Base-by-base conservation (phyloP, 2,113 vertebrate species). In the Uria lomvia region DNA sequence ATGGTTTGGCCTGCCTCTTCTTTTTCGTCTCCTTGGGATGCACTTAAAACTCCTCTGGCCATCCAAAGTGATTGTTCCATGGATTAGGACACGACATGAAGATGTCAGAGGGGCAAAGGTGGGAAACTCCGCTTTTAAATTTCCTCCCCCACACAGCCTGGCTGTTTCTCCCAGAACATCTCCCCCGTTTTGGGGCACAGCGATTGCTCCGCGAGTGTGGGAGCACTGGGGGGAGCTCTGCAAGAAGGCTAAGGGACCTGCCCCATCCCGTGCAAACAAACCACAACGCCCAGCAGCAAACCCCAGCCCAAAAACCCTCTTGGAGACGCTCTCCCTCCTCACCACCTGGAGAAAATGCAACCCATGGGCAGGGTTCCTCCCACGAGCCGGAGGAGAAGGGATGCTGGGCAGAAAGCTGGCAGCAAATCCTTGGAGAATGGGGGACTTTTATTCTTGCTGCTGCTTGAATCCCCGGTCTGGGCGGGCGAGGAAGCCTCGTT, bases 151-250 rank as follows among this genome's bases (percentile, higher is more conserved):
- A 5, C 45, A 19, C 2, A 59, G 13, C 9, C 52, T 63, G 52
- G 27, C 4, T 90, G 9, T 32, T 84, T 62, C 16, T 66, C 9
- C 24, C 52, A 15, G n/a, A 68, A 29, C 9, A 50, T 4, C 52
- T 59, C 11, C 24, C 17, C 29, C 47, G 8, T 38, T 82, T 63
- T 14, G 43, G 56, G 26, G 24, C 15, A 58, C 21, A 66, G 15
- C 0, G 0, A 20, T 11, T 62, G 47, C 50, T 22, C 19, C 22
- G 77, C 29, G 70, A 3, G 38, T 2, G 0, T 20, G n/a, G 27
- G 32, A 82, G 23, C 71, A 52, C 10, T 8, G n/a, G 50, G 10
- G 7, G 38, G 21, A 56, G 22, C 59, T 67, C 68, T 78, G 47
- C 20, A 38, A 32, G 52, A 55, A 38, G 9, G 21, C 15, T 3